Evolutionary conservation across 2,797 vertebrate species (phyloP).

Genomic region (Notamacropus eugenii): DNA sequence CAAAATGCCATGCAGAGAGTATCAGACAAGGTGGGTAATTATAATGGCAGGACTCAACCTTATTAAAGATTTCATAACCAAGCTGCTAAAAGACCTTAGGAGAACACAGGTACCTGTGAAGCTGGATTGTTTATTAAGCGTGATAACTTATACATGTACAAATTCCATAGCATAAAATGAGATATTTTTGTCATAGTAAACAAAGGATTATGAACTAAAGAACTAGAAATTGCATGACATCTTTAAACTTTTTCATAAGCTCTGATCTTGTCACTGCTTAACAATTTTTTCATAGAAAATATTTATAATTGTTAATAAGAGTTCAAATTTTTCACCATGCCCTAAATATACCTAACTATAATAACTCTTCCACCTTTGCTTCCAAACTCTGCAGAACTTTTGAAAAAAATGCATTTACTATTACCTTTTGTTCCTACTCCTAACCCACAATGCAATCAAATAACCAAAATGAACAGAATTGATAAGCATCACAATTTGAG

Average conservation of each 20-base stretch:
- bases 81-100: neutral
- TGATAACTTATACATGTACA: constrained; percentile 10
- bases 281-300: constrained; percentile 4
- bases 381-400: constrained; percentile 50
- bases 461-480: constrained; percentile 28
- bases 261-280: constrained; percentile 24
- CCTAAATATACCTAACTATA: constrained; percentile 39
- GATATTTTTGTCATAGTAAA: constrained; percentile 8
- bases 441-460: constrained; percentile 23
- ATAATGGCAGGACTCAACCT: constrained; percentile 20
- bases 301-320: neutral
- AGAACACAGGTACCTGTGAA: constrained; percentile 18
- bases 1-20: neutral
- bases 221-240: neutral
- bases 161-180: constrained; percentile 9
- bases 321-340: constrained; percentile 20
- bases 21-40: constrained; percentile 3
- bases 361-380: constrained; percentile 25
- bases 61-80: constrained; percentile 40
- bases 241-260: constrained; percentile 31
- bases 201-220: neutral
- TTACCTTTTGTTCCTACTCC: constrained; percentile 1
- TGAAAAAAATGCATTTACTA: neutral
- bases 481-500: constrained; percentile 11
- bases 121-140: neutral